These are phyloP conservation scores for Daubentonia madagascariensis DNA, from an alignment of 2,113 vertebrate species.

Conservation along the genomic window DNA sequence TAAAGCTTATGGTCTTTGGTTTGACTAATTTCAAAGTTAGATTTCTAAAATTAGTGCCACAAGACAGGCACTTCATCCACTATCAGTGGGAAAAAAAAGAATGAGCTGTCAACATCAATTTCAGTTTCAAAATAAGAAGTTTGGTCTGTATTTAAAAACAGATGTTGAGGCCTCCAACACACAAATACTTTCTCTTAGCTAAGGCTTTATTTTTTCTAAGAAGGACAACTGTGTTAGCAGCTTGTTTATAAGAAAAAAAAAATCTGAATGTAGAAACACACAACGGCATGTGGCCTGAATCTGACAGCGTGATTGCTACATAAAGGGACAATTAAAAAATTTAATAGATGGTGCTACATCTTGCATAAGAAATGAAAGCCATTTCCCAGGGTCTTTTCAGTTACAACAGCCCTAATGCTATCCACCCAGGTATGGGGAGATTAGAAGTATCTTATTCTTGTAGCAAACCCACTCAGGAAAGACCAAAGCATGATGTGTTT, in stretches of 20 bases:
- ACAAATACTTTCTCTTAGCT: background rate
- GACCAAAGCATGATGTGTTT: background rate
- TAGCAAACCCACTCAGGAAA: background rate
- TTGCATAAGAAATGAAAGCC: background rate
- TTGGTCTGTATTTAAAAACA: background rate
- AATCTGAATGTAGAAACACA: background rate
- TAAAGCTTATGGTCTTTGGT: background rate
- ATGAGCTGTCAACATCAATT: constrained; percentile 3
- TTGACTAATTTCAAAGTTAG: constrained; percentile 38
- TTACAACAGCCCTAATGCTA: background rate
- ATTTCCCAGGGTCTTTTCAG: background rate
- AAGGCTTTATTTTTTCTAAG: background rate
- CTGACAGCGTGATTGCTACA: background rate
- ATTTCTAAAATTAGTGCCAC: constrained; percentile 3
- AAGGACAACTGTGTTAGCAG: constrained; percentile 17
- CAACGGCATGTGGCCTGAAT: background rate
- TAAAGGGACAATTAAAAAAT: constrained; percentile 29
- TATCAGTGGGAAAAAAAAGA: background rate
- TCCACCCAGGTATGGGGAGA: background rate
- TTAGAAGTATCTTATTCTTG: background rate
- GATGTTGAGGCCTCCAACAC: background rate
- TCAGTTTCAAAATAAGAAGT: constrained; percentile 32
- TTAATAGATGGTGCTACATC: background rate
- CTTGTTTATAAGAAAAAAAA: constrained; percentile 16
- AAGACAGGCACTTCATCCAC: background rate